Base-by-base conservation (phyloP, 2,888 invertebrate genomes). In the Microctonus brassicae region DNA sequence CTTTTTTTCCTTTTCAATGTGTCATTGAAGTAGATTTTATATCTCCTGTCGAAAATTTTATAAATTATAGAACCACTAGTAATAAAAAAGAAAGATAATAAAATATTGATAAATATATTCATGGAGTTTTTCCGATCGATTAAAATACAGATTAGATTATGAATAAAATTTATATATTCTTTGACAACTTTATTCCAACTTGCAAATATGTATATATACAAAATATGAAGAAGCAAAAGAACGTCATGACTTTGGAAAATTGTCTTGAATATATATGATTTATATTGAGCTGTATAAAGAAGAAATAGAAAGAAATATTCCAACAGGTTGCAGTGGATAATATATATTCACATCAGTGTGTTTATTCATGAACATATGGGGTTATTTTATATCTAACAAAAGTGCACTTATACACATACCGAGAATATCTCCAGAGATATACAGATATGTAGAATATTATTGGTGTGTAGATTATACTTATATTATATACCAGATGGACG, bases 381-480 rank as follows among this genome's bases (percentile, higher is more conserved):
- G 47, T 47, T 34, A 34, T 10, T 20, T 34, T 6, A 17, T 34
- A 6, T 22, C 26, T 34, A 60, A 22, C 17, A 26, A 57, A 26
- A 57, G 29, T 60, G 11, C 2, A 60, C 47, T 53, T 1, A 13
- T 24, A 24, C 13, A 55, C 55, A 24, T 26, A 24, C 55, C n/a
- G n/a, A n/a, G n/a, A 11, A 55, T 55, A 55, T 3, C 0, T 47
- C 47, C 47, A 22, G 57, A 39, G 20, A 55, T 17, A 55, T 10
- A 24, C 6, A 55, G 24, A 55, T n/a, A 55, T 10, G 24, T 55
- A 22, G 6, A 53, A 55, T 26, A 11, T 26, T 7, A 10, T 58
- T 70, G 68, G 69, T 77, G 71, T 74, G 77, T 77, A 77, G 74
- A 77, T 77, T 75, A 77, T 77, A 77, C 75, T 77, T 75, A 73